Conservation (phyloP, 2,113 vertebrate genomes). For the Pantherophis guttatus region DNA sequence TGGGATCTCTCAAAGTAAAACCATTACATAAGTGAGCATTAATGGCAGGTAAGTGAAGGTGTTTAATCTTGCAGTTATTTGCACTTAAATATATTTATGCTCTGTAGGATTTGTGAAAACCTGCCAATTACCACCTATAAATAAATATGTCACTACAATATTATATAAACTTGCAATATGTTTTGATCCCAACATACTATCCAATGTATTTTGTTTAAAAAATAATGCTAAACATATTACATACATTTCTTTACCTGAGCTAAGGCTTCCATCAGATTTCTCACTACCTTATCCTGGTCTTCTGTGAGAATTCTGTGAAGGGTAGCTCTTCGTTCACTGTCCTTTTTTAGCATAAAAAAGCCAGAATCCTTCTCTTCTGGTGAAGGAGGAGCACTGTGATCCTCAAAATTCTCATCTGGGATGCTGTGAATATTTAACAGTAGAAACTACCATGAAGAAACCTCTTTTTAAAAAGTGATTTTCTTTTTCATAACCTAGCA, state of each 20-base stretch:
- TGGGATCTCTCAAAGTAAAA: not conserved
- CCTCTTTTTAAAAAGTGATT: not conserved
- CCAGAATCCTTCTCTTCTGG: constrained; percentile 95
- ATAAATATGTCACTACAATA: not conserved
- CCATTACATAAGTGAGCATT: not conserved
- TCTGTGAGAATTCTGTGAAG: constrained; percentile 92
- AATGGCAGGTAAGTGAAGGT: not conserved
- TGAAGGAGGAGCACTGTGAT: constrained; percentile 96
- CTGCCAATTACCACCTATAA: not conserved
- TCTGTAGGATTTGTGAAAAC: not conserved
- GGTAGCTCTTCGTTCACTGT: constrained; percentile 93
- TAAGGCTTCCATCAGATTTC: constrained; percentile 88
- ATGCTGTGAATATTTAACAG: constrained; percentile 73
- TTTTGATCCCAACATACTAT: not conserved
- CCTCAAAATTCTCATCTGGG: constrained; percentile 97
- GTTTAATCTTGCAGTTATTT: not conserved
- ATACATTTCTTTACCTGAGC: constrained; percentile 76
- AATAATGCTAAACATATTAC: not conserved
- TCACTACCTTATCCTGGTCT: constrained; percentile 90
- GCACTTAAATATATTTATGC: not conserved
- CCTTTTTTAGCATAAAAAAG: constrained; percentile 95
- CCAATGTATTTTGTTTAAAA: not conserved
- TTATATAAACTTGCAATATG: not conserved
- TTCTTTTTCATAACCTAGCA: not conserved
- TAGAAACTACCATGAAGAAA: not conserved